Percentiles rank a stretch among this genome's conserved stretches.
Evolutionary conservation across 2,797 vertebrate genomes (phyloP).

Genomic region (Brachyrhaphis roseni): DNA sequence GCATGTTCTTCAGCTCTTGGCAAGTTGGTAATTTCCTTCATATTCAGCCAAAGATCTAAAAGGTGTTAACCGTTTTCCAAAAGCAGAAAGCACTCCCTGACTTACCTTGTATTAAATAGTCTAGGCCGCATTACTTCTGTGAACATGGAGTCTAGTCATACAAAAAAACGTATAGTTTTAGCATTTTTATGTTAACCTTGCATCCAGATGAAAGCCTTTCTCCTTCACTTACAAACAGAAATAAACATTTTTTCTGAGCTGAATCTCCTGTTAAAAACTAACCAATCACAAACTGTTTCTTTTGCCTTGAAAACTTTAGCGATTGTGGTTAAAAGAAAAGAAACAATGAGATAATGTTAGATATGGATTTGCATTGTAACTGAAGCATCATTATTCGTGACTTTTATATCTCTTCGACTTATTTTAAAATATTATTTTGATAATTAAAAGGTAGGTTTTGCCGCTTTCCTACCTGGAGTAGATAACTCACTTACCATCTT

Average conservation of each 20-base stretch:
- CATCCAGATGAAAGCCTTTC: not conserved
- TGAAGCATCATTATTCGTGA: not conserved
- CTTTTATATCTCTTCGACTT: not conserved
- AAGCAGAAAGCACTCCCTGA: slow-evolving; percentile 31
- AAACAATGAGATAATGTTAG: not conserved
- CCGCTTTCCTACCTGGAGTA: not conserved
- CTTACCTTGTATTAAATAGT: slow-evolving; percentile 16
- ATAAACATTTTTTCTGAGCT: no score
- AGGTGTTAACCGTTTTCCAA: slow-evolving; percentile 38
- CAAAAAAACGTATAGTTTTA: not conserved
- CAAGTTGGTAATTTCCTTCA: slow-evolving; percentile 34
- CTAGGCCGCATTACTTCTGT: slow-evolving; percentile 29
- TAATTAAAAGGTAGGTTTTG: not conserved
- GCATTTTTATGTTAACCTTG: not conserved
- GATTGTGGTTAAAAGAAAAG: not conserved
- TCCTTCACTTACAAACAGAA: not conserved
- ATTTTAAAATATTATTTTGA: not conserved
- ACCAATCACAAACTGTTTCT: not conserved
- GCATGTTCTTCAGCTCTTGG: slow-evolving; percentile 48
- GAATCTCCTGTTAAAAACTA: not conserved
- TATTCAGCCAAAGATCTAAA: slow-evolving; percentile 58
- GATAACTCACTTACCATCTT: not conserved
- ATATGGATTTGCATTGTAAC: not conserved
- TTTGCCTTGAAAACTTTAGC: not conserved
- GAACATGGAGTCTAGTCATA: slow-evolving; percentile 17